Evolutionary conservation across 2,888 invertebrate genomes (phyloP), one percentile per base, ranked within the genome.

Genomic region (Luperina nickerlii): DNA sequence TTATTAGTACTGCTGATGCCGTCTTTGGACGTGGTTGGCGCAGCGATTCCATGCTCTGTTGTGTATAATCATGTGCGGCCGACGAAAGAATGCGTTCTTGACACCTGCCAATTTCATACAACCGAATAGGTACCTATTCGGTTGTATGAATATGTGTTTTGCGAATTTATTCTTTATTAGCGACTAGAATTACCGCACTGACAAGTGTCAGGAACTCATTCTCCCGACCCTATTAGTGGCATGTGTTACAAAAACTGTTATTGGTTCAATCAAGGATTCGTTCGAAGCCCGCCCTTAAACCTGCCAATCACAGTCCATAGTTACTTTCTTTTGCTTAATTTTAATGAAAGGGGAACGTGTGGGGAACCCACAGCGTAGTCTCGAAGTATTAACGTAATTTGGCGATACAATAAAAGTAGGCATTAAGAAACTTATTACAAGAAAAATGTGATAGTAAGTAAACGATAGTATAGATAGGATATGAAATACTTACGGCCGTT

Each of bases 371-470:
- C 42, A 27, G 45, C 42, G 13, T 79, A 72, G 84, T 78, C 87
- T 87, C 85, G 79, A 86, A 85, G 74, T 87, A 83, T 76, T 83
- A 72, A 78, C 54, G 76, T 82, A 75, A 83, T 85, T 57, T 83
- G 88, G 85, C 83, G 77, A 88, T 81, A 89, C 80, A 87, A 82
- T 87, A 86, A 86, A 73, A 78, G 78, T 89, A 83, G 86, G 70
- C 62, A 65, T 32, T 89, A 84, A 86, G 87, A 73, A 86, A 88
- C 75, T 81, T 82, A 89, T 85, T 86, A 85, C 84, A 86, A 86
- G 85, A 89, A 85, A 86, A 89, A 89, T 85, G 88, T 88, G 89
- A 89, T 89, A 89, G 87, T 88, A 83, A 84, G 74, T 82, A 84
- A 82, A 87, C 74, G 67, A 81, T 87, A 87, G 71, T 68, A 78